Evolutionary conservation across 2,113 vertebrate species (phyloP), one percentile per base, ranked within the genome.

Genomic region (Mesitornis unicolor): DNA sequence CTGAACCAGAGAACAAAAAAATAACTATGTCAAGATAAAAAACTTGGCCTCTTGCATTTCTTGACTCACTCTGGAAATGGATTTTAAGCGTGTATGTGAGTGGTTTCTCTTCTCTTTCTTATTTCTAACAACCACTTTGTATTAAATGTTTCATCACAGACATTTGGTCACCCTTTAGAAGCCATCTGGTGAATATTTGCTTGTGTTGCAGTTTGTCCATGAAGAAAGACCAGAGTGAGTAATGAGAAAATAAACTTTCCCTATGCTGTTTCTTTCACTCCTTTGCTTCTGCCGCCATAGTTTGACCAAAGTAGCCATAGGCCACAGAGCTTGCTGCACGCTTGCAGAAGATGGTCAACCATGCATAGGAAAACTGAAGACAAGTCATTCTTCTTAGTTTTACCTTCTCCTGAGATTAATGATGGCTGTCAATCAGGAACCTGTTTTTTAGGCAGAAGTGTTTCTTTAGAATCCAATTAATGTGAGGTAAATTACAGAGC

Each of bases 71-170:
- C 35, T 91, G 48, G 59, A 95, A 87, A 91, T n/a, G 4, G 25
- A 87, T 82, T 87, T 78, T 64, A 43, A 7, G 12, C 78, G 24
- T 71, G 18, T 57, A 9, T 22, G 13, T 76, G 18, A 93, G 76
- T 79, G 87, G 81, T 87, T 96, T 92, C 65, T 92, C 31, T 71
- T 63, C 59, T 70, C 83, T 81, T 81, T 95, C 86, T 90, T 90
- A 83, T 81, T 89, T 79, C 91, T 53, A 79, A 29, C 56, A 89
- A 71, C 29, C 15, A 68, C 73, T 92, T 92, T 63, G 14, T 64
- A 73, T 67, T 54, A 67, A 70, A 89, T 3, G 7, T 78, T 92
- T 95, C 80, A 91, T 84, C 84, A 81, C 42, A 78, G 59, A 28
- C 29, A 10, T 89, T 91, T 79, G 89, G 56, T 91, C 86, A 84